Evolutionary conservation across 2,888 invertebrate genomes (phyloP), one percentile per base, ranked within the genome.

Genomic region (Thelaira solivaga): DNA sequence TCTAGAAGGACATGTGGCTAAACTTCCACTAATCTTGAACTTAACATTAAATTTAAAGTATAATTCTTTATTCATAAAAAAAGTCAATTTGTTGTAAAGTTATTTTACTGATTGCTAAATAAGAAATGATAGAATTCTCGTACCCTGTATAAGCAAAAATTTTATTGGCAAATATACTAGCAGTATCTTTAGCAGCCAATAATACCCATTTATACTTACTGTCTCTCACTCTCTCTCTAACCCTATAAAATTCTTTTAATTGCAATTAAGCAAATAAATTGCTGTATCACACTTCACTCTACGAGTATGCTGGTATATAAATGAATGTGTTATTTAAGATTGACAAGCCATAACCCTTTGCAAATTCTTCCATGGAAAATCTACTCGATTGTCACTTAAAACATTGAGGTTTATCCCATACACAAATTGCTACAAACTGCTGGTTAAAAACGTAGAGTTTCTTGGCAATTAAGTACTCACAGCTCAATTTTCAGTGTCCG

Each of bases 341-440:
- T 16, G 16, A 20, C 47, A 36, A 49, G 39, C 59, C n/a, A 31
- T n/a, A n/a, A 11, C 26, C 26, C 6, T 31, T 36, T 45, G 11
- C 31, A 47, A 29, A 75, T 57, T 24, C 61, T 61, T 61, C 31
- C 10, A 53, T 65, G 51, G 47, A 71, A 71, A 71, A 61, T 45
- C 41, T 47, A 62, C 55, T 49, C 47, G 29, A 41, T 49, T 62
- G 24, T 26, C 22, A 49, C 16, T 41, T 39, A 29, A 26, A 31
- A 31, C 3, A 41, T 39, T 59, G 22, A 31, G 49, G 49, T 49
- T 69, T 39, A 1, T 41, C 8, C 22, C 10, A 13, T 13, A 26
- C 2, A 36, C n/a, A 39, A 10, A n/a, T 18, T 39, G 22, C 13
- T 13, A 31, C n/a, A 43, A 51, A 59, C n/a, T 31, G 13, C 34